Percentiles rank a stretch among this genome's conserved stretches.
These are phyloP conservation scores for Rapana venosa DNA, from an alignment of 2,888 invertebrate genomes.

Conservation along the genomic window DNA sequence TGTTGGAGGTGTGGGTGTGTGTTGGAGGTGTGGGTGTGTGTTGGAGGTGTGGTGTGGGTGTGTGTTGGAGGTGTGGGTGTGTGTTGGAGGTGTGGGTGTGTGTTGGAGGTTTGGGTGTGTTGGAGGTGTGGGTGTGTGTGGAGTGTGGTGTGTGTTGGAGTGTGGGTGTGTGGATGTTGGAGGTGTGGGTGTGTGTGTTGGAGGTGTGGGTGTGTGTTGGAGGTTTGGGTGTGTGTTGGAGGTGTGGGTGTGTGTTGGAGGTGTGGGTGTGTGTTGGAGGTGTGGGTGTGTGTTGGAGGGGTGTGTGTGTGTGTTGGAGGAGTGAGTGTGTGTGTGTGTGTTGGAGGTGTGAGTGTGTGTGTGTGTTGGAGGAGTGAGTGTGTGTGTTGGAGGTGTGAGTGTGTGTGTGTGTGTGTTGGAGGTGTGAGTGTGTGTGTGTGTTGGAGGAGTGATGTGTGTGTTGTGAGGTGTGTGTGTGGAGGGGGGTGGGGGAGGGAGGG, in stretches of 20 bases:
- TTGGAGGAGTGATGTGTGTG: too few species aligned
- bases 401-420: background rate
- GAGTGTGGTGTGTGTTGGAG: background rate
- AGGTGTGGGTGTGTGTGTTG: background rate
- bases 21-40: too few species aligned
- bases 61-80: too few species aligned
- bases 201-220: background rate
- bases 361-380: too few species aligned
- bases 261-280: too few species aligned
- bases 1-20: too few species aligned
- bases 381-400: too few species aligned
- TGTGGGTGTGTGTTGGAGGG: too few species aligned
- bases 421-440: background rate
- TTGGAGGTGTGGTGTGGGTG: too few species aligned
- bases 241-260: background rate
- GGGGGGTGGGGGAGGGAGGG: background rate
- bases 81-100: slow-evolving; percentile 17
- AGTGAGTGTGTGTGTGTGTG: background rate
- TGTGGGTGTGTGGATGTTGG: background rate
- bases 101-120: slow-evolving; percentile 43
- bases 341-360: background rate
- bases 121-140: slow-evolving; percentile 50
- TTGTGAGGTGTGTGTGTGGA: background rate
- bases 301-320: background rate
- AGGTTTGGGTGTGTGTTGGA: background rate